Base-by-base conservation (phyloP, 2,113 vertebrate species). In the pig (Sus scrofa) region DNA sequence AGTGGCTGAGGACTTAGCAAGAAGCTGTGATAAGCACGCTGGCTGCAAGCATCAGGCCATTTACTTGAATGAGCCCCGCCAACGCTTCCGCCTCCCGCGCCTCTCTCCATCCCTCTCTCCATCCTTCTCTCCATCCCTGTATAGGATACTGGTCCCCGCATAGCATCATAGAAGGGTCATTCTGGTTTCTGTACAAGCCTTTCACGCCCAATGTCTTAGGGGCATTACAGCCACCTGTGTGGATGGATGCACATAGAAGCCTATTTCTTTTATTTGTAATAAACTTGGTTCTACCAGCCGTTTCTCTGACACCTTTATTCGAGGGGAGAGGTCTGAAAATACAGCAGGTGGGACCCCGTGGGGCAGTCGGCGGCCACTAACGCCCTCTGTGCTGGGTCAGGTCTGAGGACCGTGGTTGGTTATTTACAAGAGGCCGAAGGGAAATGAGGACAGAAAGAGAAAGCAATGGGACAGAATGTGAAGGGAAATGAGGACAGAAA, bases 1-100 rank as follows among this genome's bases (percentile, higher is more conserved):
- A 15, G 4, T 1, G 15, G 19, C 3, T 7, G 12, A 22, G 1
- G 20, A 68, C 27, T 18, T 2, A 0, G 6, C 0, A 6, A 15
- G 65, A 7, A 24, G 65, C 73, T 44, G 4, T 2, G 22, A 26
- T 0, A 37, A 27, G 68, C 77, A 7, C 0, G 2, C 18, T 4
- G 62, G 44, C 34, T 32, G 16, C 62, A 6, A 5, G 77, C 62
- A 24, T 22, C 19, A 34, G 20, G 32, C 7, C 30, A 34, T 34
- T 24, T 56, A 6, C 19, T 4, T 24, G 0, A 10, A 22, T 7
- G 75, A 22, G 20, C 30, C 74, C 1, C 0, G 50, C 18, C 30
- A n/a, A n/a, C n/a, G n/a, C n/a, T n/a, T n/a, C n/a, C n/a, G n/a
- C n/a, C n/a, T n/a, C n/a, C n/a, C n/a, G n/a, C n/a, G n/a, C n/a